A percentile compares a stretch with the other conserved stretches of the same genome.
Conservation (phyloP, 2,797 vertebrate genomes). For the Sphaeramia orbicularis region DNA sequence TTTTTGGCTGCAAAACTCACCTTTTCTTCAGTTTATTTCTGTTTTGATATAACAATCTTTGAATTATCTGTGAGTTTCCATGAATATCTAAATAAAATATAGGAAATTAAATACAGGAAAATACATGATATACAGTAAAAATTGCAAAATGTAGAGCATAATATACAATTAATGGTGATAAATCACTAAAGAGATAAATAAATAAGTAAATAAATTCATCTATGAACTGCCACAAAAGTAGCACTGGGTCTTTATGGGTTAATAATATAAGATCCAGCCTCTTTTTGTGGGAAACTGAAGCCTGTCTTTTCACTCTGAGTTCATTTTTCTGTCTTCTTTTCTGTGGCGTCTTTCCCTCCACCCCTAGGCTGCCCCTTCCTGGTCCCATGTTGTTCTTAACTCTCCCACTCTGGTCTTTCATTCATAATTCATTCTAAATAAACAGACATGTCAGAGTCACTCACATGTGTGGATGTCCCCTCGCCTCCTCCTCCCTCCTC, state of each 20-base stretch:
- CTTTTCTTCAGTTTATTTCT: too few relatives aligned
- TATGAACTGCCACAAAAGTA: too few relatives aligned
- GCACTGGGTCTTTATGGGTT: not conserved
- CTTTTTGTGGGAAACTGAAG: constrained; percentile 28
- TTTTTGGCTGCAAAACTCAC: too few relatives aligned
- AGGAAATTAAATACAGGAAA: too few relatives aligned
- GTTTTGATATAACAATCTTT: too few relatives aligned
- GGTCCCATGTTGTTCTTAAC: constrained; percentile 23
- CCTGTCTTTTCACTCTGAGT: constrained; percentile 15
- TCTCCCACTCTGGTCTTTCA: constrained; percentile 63
- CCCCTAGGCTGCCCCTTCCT: constrained; percentile 41
- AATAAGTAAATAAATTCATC: too few relatives aligned
- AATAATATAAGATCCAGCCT: not conserved
- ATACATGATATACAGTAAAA: too few relatives aligned
- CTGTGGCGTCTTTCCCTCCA: not conserved
- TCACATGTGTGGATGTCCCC: constrained; percentile 61
- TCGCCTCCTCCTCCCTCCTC: constrained; percentile 25
- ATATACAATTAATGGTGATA: too few relatives aligned
- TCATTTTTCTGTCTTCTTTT: constrained; percentile 28
- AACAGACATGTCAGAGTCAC: constrained; percentile 76
- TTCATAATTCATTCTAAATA: constrained; percentile 80
- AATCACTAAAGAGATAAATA: too few relatives aligned
- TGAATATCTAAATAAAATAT: too few relatives aligned
- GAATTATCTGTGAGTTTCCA: too few relatives aligned
- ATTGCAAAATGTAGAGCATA: too few relatives aligned